Conservation (phyloP, 2,113 vertebrate species). For the Seriola rivoliana region DNA sequence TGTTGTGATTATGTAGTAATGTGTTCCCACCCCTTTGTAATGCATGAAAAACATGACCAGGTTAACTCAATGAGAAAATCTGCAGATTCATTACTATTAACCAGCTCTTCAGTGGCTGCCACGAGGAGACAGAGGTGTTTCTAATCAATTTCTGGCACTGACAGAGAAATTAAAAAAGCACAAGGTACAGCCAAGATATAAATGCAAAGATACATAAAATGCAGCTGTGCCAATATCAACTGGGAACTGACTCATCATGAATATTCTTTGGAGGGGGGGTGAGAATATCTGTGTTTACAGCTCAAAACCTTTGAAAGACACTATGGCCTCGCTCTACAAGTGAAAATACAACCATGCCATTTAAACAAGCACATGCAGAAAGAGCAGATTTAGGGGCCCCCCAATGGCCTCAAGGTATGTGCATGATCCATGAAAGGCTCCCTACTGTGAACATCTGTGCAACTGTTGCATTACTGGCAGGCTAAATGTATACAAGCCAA, state of each 20-base stretch:
- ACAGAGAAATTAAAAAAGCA: background rate
- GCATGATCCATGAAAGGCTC: slow-evolving; percentile 17
- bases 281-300: slow-evolving; percentile 6
- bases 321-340: background rate
- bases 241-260: slow-evolving; percentile 14
- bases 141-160: background rate
- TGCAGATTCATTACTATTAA: background rate
- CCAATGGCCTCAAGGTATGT: slow-evolving; percentile 18
- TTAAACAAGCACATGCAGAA: slow-evolving; percentile 20
- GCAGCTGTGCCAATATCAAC: background rate
- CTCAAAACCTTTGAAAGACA: background rate
- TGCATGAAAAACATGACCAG: background rate
- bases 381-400: slow-evolving; percentile 8
- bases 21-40: background rate
- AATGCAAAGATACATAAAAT: background rate
- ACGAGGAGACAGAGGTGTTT: background rate
- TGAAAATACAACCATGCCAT: slow-evolving; percentile 3
- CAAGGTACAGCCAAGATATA: background rate
- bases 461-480: slow-evolving; percentile 21
- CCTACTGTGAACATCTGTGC: slow-evolving; percentile 16
- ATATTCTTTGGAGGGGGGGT: background rate
- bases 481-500: background rate
- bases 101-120: background rate
- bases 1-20: background rate
- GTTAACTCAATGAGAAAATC: background rate